phyloP scores from a whole-genome alignment of 2,113 vertebrate genomes.

The Casuarius casuarius region DNA sequence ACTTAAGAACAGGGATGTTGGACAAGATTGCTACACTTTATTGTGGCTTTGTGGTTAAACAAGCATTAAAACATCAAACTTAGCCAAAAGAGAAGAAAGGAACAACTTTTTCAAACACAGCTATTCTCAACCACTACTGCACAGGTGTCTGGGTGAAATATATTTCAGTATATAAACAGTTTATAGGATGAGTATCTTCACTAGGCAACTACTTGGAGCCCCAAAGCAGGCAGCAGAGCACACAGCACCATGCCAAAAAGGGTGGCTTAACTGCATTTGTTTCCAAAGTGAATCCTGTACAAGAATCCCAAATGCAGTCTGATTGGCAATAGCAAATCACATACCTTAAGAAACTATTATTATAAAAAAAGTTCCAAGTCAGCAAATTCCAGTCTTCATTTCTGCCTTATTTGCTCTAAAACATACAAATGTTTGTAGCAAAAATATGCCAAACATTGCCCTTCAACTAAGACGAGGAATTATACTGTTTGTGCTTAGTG shows the following conservation, averaged over 20 bases:
- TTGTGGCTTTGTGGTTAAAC: constrained; percentile 63
- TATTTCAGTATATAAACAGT: neutral
- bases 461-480: neutral
- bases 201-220: neutral
- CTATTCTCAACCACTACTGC: constrained; percentile 4
- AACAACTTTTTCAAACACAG: constrained; percentile 20
- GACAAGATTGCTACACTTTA: constrained; percentile 27
- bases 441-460: neutral
- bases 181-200: neutral
- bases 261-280: neutral
- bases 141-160: neutral
- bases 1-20: constrained; percentile 8
- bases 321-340: neutral
- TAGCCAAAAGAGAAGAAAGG: constrained; percentile 22
- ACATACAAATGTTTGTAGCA: neutral
- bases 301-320: neutral
- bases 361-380: neutral
- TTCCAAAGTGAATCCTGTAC: neutral
- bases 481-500: neutral
- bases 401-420: neutral
- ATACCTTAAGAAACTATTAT: neutral
- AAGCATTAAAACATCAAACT: neutral
- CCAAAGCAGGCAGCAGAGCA: neutral
- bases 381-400: neutral
- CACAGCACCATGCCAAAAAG: neutral